Evolutionary conservation across 2,797 vertebrate species (phyloP), one percentile per base, ranked within the genome.

Genomic region (Miichthys miiuy): DNA sequence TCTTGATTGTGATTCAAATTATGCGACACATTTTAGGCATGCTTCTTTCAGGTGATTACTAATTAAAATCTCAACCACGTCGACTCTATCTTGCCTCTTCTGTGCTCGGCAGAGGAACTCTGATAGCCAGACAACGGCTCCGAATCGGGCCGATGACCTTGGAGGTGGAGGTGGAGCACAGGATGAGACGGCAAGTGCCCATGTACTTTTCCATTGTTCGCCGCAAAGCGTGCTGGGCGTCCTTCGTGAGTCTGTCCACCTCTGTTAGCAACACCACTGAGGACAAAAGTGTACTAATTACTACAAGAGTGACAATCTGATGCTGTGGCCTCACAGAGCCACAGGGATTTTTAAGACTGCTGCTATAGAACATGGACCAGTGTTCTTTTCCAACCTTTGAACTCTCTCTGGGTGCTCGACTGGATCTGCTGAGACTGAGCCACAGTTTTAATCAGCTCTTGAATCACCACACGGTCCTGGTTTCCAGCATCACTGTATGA

Each of bases 121-220:
- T 94, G 68, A 99, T 78, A 4, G 96, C 97, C 90, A 99, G 92
- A 79, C 98, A 99, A 72, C 98, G 94, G 87, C 98, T 99, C 70
- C 96, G 94, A 86, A 99, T 99, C 1, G 98, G 98, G 4, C 95
- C 93, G 34, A 99, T 99, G 75, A 99, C 96, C 93, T 98, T 99
- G 30, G 98, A 99, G 61, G 97, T 97, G 69, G 98, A 99, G 85
- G 96, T 99, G 61, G 97, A 97, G 92, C 97, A 99, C 73, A 99
- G 91, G 89, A 99, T 97, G 88, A 99, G 82, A 4, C 98, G 96
- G 90, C 98, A 99, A 68, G 97, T 99, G 2, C 94, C 82, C 98
- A 98, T 99, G 79, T 99, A 99, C 83, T 99, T 99, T 81, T 99
- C 98, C 98, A 99, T 99, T 0, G 98, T 99, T 67, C 98, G 96